Conservation (phyloP, 2,888 invertebrate genomes). For the Campopleginae sp. region DNA sequence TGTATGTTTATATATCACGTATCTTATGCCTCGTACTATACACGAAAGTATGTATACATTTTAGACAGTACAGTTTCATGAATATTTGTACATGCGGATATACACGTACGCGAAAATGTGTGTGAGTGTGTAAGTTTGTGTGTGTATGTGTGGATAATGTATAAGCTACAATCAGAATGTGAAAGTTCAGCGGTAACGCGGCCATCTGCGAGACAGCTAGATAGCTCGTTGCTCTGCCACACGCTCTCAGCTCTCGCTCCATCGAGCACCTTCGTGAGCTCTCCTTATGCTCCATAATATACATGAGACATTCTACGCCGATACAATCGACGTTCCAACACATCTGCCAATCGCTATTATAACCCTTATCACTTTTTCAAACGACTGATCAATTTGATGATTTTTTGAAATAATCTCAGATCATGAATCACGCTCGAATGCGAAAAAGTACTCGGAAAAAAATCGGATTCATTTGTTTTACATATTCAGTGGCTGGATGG, state of each 20-base stretch:
- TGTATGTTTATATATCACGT: conserved; percentile 52
- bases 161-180: conserved; percentile 79
- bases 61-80: conserved; percentile 40
- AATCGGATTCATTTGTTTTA: neutral
- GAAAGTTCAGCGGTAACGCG: conserved; percentile 82
- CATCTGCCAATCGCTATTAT: neutral
- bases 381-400: neutral
- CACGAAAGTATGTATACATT: conserved; percentile 49
- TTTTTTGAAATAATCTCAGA: neutral
- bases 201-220: conserved; percentile 74
- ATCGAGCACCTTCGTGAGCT: conserved; percentile 62
- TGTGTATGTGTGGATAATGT: conserved; percentile 14
- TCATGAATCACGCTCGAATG: neutral
- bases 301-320: conserved; percentile 34
- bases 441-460: neutral
- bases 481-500: neutral
- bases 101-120: conserved; percentile 16
- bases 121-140: conserved; percentile 9
- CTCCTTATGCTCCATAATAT: conserved; percentile 56
- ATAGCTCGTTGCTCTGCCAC: conserved; percentile 65
- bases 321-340: neutral
- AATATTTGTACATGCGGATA: conserved; percentile 17
- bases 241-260: conserved; percentile 66
- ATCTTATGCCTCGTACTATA: conserved; percentile 50
- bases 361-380: neutral